Conservation (phyloP, 2,797 vertebrate genomes). For the Uromys caudimaculatus region DNA sequence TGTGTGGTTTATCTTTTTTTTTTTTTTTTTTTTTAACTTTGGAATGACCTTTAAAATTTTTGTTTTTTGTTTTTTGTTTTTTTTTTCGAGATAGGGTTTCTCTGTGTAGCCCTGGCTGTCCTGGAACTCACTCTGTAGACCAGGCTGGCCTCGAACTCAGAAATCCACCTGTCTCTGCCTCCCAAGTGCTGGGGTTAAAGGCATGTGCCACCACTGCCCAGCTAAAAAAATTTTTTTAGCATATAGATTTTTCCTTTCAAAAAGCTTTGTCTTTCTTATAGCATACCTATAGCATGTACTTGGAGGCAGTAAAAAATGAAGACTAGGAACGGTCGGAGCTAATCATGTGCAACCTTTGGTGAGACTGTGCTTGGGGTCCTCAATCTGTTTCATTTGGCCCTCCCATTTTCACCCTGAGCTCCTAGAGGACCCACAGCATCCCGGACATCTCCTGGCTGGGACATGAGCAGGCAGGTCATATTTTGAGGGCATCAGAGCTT, state of each 20-base stretch:
- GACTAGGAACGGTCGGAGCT: background rate
- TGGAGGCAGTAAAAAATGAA: background rate
- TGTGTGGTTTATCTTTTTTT: background rate
- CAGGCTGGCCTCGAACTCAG: too few relatives aligned
- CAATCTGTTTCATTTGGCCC: background rate
- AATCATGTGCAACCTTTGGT: background rate
- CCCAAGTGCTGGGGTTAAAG: too few relatives aligned
- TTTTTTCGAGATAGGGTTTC: too few relatives aligned
- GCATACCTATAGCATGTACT: background rate
- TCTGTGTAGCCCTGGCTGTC: too few relatives aligned
- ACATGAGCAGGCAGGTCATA: background rate
- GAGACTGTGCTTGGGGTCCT: background rate
- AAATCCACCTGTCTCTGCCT: too few relatives aligned
- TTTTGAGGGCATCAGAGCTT: background rate
- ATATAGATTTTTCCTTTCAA: background rate
- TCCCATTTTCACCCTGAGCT: background rate
- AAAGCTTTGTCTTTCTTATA: background rate
- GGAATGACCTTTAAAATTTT: slow-evolving; percentile 37
- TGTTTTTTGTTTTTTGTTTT: too few relatives aligned
- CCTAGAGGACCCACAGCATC: background rate
- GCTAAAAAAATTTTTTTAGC: slow-evolving; percentile 41
- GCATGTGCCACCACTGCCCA: too few relatives aligned
- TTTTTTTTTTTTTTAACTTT: background rate
- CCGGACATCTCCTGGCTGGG: rapidly evolving
- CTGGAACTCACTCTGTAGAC: too few relatives aligned